Evolutionary conservation across 2,113 vertebrate species (phyloP), one percentile per base, ranked within the genome.

Genomic region (Crotalus horridus): DNA sequence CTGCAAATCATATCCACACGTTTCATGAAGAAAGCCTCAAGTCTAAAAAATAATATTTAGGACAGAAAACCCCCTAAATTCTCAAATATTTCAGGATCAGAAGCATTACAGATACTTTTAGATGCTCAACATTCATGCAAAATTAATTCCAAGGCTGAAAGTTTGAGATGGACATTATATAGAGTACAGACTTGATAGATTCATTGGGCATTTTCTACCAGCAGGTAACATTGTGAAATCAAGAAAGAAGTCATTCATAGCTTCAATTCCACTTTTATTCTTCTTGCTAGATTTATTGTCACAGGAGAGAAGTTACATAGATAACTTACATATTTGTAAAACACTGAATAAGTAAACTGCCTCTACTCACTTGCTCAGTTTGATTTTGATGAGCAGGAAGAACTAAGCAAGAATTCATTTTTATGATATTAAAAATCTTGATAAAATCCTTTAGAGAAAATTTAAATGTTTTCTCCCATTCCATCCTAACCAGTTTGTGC

Each of bases 391-490:
- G 29, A 33, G 43, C 6, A 81, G 29, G 15, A 21, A 6, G 0
- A 6, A 89, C 29, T 43, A 39, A 81, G 55, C 0, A 2, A 20
- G 61, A 51, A 86, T 91, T 87, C 93, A 23, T 89, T 33, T 87
- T 74, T 89, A 54, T 89, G 3, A 24, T 94, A 58, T 88, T 94
- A 56, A 94, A 94, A 58, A 4, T 87, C 46, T 61, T 94, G 88
- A 61, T 95, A 95, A 94, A 88, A 94, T 33, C 56, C 93, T 94
- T 89, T 56, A 81, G 23, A 93, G 95, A 91, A 33, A 93, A 92
- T 93, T 94, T 93, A 61, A 96, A 26, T 85, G 7, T 29, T 61
- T 46, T 53, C 39, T 23, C 46, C 46, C 1, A 29, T 4, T 56
- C 58, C n/a, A 43, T n/a, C 86, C 89, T 29, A 24, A 64, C 92